Evolutionary conservation across 2,113 vertebrate species (phyloP), one percentile per base, ranked within the genome.

Genomic region (Tachysurus vachellii): DNA sequence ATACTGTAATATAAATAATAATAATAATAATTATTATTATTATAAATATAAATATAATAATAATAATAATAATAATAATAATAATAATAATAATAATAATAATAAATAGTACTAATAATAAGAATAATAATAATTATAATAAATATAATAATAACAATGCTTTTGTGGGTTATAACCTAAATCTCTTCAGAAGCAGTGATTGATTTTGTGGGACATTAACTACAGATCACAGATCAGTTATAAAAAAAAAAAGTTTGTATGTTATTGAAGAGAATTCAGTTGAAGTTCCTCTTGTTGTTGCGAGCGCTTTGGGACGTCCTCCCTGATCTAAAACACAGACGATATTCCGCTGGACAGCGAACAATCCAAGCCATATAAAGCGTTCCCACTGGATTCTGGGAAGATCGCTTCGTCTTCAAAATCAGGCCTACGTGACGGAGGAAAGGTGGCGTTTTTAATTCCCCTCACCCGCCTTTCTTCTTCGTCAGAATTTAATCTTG

Each of bases 371-470:
- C 57, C 91, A 92, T 95, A 94, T 93, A 93, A 91, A 44, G 86
- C n/a, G 86, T 83, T 88, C 88, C 73, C 79, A 79, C 83, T 3
- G 85, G 89, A 90, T 93, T 91, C 90, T 87, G 91, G 91, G 91
- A 94, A 88, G 91, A 93, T 26, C 90, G 91, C 76, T 70, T 93
- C 93, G 91, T 88, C 88, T 89, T 91, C 89, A 68, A 91, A 94
- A 94, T 92, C 91, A 90, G 88, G 82, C 92, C 91, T 62, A 92
- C 90, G 87, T 66, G 91, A 92, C 90, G 94, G 94, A 92, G 90
- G 56, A 91, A 90, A 91, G 90, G 91, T 92, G 92, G 89, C 89
- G 47, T 94, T 92, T 91, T 91, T 3, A 42, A 59, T 91, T 93
- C 91, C 87, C 86, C 87, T 89, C 80, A 85, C 91, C 70, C 44